Evolutionary conservation across 2,797 vertebrate species (phyloP), one percentile per base, ranked within the genome.

Genomic region (Buceros bicornis): DNA sequence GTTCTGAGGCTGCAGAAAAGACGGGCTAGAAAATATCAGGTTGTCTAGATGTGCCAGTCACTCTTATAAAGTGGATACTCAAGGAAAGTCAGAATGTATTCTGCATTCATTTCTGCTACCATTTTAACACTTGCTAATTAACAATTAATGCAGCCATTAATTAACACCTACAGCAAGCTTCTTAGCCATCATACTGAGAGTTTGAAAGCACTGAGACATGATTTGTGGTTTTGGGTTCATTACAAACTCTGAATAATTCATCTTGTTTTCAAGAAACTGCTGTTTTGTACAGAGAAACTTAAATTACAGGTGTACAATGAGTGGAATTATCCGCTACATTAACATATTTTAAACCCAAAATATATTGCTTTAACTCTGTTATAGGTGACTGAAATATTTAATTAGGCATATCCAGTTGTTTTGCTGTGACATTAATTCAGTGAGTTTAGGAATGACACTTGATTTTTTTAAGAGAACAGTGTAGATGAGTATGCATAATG

Each of bases 61-160:
- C 10, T 70, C 24, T 54, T 67, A 31, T 8, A 16, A 89, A 72
- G 13, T 40, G 7, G 15, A 73, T 73, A 84, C 33, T 18, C 10
- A 60, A 73, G 16, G 40, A 78, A 89, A 51, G 3, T 58, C 72
- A 93, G 66, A 80, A 87, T 50, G 20, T 58, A 83, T 95, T 94
- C 76, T 60, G 50, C 40, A 72, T 91, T 88, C 16, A 81, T 88
- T 90, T 89, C 35, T 93, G 76, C 19, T 91, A 76, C 62, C 61
- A 69, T 90, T 93, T 95, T 77, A 94, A 91, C 26, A 35, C 72
- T 90, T 90, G 19, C 62, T 95, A 95, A 96, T 97, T 95, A 95
- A 95, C 72, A 96, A 95, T 97, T 91, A 90, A 94, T 95, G 82
- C 24, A 74, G 28, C 51, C 54, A 93, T 95, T 96, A 93, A 96